Conservation (phyloP, 2,113 vertebrate genomes). For the Ictidomys tridecemlineatus region DNA sequence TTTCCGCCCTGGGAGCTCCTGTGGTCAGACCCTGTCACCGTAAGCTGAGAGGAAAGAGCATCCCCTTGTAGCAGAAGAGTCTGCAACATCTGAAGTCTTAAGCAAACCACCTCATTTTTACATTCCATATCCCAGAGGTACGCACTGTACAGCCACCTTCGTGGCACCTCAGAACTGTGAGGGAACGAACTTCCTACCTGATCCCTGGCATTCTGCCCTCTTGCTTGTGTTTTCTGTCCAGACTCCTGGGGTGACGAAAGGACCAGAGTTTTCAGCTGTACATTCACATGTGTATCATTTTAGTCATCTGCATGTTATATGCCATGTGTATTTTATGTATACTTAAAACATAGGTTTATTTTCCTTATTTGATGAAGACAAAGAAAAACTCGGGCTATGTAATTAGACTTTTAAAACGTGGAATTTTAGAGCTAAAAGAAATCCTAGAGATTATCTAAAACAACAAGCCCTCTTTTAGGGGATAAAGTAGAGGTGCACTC, state of each 20-base stretch:
- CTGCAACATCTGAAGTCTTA: neutral
- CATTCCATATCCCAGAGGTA: neutral
- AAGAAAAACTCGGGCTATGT: neutral
- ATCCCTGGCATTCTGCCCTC: neutral
- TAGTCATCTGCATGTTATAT: neutral
- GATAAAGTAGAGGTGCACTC: neutral
- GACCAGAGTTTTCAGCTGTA: neutral
- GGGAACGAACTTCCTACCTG: neutral
- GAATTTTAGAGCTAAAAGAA: conserved; percentile 9
- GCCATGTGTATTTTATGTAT: neutral
- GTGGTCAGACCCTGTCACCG: neutral
- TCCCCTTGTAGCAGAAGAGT: neutral
- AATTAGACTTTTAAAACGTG: neutral
- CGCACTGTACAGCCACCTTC: neutral
- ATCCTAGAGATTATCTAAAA: neutral
- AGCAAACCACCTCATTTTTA: neutral
- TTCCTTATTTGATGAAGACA: conserved; percentile 5
- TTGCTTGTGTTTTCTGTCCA: conserved; percentile 7
- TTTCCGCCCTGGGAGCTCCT: neutral
- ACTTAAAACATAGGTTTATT: neutral
- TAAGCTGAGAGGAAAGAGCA: neutral
- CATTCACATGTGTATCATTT: neutral
- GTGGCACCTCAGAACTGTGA: neutral
- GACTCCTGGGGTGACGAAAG: neutral
- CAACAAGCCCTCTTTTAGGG: neutral